Evolutionary conservation across 2,113 vertebrate species (phyloP).

Genomic region (Macquaria ambigua): DNA sequence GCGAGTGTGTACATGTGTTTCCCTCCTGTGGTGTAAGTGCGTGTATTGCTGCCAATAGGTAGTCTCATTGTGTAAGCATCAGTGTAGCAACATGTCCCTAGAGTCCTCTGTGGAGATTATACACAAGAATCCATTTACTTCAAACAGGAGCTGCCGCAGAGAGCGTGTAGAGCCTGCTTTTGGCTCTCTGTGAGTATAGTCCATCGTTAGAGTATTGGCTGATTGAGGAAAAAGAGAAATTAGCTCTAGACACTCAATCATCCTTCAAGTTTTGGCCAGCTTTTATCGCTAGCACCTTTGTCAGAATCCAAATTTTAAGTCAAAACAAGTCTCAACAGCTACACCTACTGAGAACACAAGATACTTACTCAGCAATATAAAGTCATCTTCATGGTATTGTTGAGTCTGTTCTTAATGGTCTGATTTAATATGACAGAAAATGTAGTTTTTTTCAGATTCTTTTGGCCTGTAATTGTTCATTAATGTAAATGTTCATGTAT

Average conservation of each 20-base stretch:
- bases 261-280: background rate
- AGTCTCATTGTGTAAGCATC: conserved; percentile 72
- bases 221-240: conserved; percentile 36
- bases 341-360: background rate
- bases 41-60: conserved; percentile 62
- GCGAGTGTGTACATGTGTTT: conserved; percentile 36
- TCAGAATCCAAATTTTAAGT: background rate
- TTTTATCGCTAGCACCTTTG: conserved; percentile 12
- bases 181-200: conserved; percentile 43
- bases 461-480: background rate
- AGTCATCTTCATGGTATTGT: background rate
- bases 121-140: conserved; percentile 73
- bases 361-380: background rate
- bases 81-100: conserved; percentile 69
- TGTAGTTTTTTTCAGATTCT: background rate
- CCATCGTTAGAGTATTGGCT: conserved; percentile 41
- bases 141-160: conserved; percentile 51
- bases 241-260: background rate
- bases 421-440: background rate
- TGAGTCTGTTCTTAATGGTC: background rate
- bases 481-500: background rate
- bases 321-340: background rate
- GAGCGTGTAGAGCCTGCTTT: conserved; percentile 40
- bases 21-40: conserved; percentile 34
- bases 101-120: conserved; percentile 64